Conservation (phyloP, 1,140 invertebrate species). For the Trichonephila clavata region DNA sequence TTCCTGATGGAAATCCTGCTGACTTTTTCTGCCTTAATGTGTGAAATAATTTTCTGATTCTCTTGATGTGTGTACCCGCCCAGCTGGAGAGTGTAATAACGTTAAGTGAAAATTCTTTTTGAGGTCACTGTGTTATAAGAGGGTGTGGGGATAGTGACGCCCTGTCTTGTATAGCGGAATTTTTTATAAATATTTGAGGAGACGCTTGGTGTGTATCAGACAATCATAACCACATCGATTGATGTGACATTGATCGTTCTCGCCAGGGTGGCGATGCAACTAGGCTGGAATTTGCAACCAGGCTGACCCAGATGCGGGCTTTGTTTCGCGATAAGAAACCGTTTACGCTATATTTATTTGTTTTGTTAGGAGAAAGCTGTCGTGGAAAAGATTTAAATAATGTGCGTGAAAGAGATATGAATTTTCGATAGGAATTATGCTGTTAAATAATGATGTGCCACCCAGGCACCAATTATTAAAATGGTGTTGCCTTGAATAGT, state of each 20-base stretch:
- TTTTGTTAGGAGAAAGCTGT: background rate
- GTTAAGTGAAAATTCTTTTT: conserved; percentile 12
- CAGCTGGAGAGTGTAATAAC: background rate
- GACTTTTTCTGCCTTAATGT: background rate
- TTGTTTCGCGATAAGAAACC: background rate
- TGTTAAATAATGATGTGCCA: background rate
- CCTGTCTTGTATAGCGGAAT: conserved; percentile 3
- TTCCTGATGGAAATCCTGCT: conserved; percentile 19
- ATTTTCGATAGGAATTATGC: background rate
- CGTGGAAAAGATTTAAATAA: too few species aligned
- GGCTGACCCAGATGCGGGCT: background rate
- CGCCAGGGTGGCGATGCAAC: background rate
- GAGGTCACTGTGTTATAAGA: conserved; percentile 6
- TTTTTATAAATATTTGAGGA: conserved; percentile 9
- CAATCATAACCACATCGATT: background rate
- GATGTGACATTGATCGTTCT: conserved; percentile 10
- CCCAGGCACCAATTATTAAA: too few species aligned
- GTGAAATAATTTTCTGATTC: background rate
- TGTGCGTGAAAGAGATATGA: background rate
- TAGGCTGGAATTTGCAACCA: background rate
- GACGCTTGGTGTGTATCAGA: background rate
- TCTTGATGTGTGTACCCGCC: background rate
- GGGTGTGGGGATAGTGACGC: background rate
- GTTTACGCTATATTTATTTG: background rate
- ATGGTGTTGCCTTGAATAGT: too few species aligned